Conservation (phyloP, 2,888 invertebrate genomes). For the Balanococcus diminutus region DNA sequence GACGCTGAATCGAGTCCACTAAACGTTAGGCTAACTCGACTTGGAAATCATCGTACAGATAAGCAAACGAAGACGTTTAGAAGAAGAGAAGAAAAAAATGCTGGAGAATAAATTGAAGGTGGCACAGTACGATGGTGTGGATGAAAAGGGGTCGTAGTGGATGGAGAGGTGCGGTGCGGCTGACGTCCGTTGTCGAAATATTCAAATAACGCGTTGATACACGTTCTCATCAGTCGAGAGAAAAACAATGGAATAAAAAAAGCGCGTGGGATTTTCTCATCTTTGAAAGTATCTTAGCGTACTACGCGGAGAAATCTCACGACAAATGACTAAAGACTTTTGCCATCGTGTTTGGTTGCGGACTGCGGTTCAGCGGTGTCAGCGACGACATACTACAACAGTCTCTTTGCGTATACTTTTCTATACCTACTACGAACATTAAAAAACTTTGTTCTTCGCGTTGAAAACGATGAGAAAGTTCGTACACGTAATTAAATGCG, state of each 20-base stretch:
- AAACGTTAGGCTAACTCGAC: too few species aligned
- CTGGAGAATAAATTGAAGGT: neutral
- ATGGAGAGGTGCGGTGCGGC: neutral
- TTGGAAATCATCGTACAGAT: too few species aligned
- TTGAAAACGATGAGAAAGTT: slow-evolving; percentile 18
- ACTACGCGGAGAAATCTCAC: slow-evolving; percentile 15
- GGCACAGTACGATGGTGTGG: too few species aligned
- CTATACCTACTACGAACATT: neutral
- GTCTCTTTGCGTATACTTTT: neutral
- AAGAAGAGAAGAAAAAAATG: neutral
- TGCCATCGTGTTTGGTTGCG: neutral
- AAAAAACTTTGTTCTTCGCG: slow-evolving; percentile 11
- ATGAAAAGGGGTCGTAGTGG: neutral
- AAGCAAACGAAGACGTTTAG: too few species aligned
- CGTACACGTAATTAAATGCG: neutral
- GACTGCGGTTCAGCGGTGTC: neutral
- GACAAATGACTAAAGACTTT: slow-evolving; percentile 18
- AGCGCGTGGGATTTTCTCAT: slow-evolving; percentile 30
- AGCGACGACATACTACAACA: neutral
- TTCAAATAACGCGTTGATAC: slow-evolving; percentile 4
- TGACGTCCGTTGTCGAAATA: neutral
- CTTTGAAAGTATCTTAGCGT: slow-evolving; percentile 10
- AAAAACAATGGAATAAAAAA: neutral
- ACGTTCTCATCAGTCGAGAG: neutral
- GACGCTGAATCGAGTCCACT: too few species aligned